phyloP scores from a whole-genome alignment of 1,140 invertebrate genomes.

The Steinernema feltiae region DNA sequence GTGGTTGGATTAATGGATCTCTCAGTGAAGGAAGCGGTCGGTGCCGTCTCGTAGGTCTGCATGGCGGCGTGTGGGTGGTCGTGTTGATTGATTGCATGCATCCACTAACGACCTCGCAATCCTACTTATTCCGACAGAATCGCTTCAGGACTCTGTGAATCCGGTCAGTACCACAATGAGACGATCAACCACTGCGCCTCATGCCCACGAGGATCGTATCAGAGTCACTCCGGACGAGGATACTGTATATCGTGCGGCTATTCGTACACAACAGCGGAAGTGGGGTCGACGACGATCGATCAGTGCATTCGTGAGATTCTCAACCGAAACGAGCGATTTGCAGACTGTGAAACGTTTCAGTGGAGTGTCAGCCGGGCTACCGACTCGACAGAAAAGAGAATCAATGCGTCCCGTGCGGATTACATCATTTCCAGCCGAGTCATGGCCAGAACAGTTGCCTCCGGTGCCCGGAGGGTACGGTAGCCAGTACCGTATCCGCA shows the following conservation, averaged over 20 bases:
- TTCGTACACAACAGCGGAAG: slow-evolving; percentile 18
- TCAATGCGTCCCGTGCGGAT: background rate
- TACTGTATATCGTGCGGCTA: slow-evolving; percentile 23
- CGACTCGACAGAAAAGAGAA: background rate
- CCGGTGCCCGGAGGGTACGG: background rate
- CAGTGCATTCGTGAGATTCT: slow-evolving; percentile 23
- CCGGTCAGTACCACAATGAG: slow-evolving; percentile 26
- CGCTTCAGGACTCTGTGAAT: slow-evolving; percentile 21
- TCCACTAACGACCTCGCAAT: slow-evolving; percentile 1
- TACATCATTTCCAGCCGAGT: background rate
- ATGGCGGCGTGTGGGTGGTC: too few species aligned
- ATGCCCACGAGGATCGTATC: slow-evolving; percentile 22
- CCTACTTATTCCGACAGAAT: slow-evolving; percentile 1
- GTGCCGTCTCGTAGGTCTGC: too few species aligned
- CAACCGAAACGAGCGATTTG: slow-evolving; percentile 6
- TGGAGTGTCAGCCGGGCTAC: slow-evolving; percentile 26
- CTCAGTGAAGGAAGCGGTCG: slow-evolving; percentile 4
- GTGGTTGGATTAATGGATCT: slow-evolving; percentile 6
- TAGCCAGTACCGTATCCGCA: background rate
- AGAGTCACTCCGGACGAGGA: slow-evolving; percentile 22
- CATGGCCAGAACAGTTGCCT: background rate
- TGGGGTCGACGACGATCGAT: background rate
- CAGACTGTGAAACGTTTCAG: background rate
- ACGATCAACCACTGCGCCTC: background rate
- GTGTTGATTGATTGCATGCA: too few species aligned